phyloP scores from a whole-genome alignment of 2,797 vertebrate genomes.

The Botia almorhae region DNA sequence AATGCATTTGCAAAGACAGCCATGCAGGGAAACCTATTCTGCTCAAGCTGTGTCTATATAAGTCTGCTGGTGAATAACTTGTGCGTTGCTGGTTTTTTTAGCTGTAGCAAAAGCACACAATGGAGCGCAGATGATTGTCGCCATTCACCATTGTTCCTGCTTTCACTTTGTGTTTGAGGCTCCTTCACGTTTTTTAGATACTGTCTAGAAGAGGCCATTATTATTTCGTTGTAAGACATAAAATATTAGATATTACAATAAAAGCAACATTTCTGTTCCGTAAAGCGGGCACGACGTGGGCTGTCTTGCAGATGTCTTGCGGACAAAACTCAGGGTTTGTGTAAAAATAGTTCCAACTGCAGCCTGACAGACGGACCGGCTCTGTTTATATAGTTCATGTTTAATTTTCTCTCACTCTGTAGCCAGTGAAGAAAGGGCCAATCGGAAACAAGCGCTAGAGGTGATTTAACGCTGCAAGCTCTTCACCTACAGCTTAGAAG shows the following conservation, averaged over 20 bases:
- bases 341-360: slow-evolving; percentile 55
- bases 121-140: background rate
- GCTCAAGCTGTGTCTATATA: slow-evolving; percentile 20
- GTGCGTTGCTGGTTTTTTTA: background rate
- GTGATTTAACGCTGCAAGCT: background rate
- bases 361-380: slow-evolving; percentile 26
- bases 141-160: slow-evolving; percentile 12
- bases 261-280: slow-evolving; percentile 47
- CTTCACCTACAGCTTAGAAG: slow-evolving; percentile 34
- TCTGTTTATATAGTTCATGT: slow-evolving; percentile 26
- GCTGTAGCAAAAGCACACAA: background rate
- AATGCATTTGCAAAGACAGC: slow-evolving; percentile 34
- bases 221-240: slow-evolving; percentile 41
- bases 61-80: slow-evolving; percentile 16
- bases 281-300: slow-evolving; percentile 16
- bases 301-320: slow-evolving; percentile 49
- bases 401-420: slow-evolving; percentile 30
- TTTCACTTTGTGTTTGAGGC: background rate
- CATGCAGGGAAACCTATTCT: slow-evolving; percentile 37
- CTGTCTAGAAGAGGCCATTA: slow-evolving; percentile 31
- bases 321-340: slow-evolving; percentile 36
- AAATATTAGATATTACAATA: slow-evolving; percentile 47
- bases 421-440: slow-evolving; percentile 26
- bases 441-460: slow-evolving; percentile 8
- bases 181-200: slow-evolving; percentile 14